Conservation (phyloP, 1,140 invertebrate genomes). For the Pseudomyrmex dendroicus region DNA sequence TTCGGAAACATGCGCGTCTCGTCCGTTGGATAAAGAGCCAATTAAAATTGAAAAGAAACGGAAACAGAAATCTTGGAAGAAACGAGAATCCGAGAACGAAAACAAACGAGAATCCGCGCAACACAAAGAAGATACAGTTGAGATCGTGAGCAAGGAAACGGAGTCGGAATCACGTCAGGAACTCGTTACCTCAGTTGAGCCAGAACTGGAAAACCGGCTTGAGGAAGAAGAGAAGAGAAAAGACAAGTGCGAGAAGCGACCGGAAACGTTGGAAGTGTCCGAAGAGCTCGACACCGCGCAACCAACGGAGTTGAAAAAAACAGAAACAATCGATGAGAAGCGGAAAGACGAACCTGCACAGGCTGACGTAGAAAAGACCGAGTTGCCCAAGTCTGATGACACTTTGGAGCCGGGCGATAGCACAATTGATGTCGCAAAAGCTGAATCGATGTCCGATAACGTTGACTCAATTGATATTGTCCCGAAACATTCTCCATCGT, state of each 20-base stretch:
- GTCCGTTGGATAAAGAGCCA: not conserved
- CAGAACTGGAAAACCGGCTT: conserved; percentile 38
- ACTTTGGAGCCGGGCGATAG: not conserved
- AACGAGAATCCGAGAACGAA: not conserved
- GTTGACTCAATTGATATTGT: conserved; percentile 46
- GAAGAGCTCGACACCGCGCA: conserved; percentile 7
- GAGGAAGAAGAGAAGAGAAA: not conserved
- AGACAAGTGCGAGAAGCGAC: not conserved
- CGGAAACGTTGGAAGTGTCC: not conserved
- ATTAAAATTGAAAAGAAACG: not conserved
- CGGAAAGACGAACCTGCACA: conserved; percentile 2
- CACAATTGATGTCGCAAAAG: not conserved
- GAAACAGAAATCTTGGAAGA: not conserved
- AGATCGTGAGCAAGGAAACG: not conserved
- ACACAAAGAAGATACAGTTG: not conserved
- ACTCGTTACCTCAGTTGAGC: not conserved
- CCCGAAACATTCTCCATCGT: not conserved
- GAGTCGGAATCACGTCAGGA: not conserved
- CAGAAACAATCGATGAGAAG: not conserved
- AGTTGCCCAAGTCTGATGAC: not conserved
- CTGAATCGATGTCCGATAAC: not conserved
- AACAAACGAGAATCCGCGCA: not conserved
- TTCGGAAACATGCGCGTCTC: not conserved
- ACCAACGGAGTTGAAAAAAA: conserved; percentile 28
- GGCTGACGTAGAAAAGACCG: conserved; percentile 19